A percentile compares a stretch with the other conserved stretches of the same genome.
phyloP scores from a whole-genome alignment of 2,797 vertebrate species.

The Paedocypris micromegethes region DNA sequence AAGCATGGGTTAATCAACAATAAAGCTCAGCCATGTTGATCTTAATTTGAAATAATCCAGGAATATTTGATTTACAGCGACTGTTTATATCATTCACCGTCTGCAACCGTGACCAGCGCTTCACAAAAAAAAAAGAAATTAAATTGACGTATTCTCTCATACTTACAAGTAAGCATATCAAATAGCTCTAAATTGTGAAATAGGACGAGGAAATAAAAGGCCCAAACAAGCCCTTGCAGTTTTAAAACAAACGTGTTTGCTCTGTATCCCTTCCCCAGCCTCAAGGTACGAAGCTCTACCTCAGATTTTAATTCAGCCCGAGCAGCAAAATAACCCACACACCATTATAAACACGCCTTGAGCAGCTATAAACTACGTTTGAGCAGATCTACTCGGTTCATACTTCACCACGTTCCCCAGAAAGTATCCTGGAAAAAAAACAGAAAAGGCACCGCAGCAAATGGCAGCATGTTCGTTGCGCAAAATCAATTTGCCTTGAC shows the following conservation, averaged over 20 bases:
- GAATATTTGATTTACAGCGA: no score
- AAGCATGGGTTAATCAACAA: no score
- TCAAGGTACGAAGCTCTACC: slow-evolving; percentile 37
- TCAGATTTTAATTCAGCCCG: slow-evolving; percentile 48
- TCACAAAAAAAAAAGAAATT: no score
- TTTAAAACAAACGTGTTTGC: slow-evolving; percentile 35
- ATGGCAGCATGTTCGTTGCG: slow-evolving; percentile 39
- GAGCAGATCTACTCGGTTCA: slow-evolving; percentile 38
- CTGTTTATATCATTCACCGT: no score
- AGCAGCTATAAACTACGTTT: no score
- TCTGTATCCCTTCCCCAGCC: slow-evolving; percentile 38
- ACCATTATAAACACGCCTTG: slow-evolving; percentile 42
- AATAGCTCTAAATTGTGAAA: no score
- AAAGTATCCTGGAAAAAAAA: slow-evolving; percentile 27
- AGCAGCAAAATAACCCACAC: slow-evolving; percentile 44
- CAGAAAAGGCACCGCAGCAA: not conserved
- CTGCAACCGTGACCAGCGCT: no score
- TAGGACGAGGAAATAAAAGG: no score
- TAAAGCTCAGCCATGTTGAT: no score
- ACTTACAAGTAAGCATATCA: no score
- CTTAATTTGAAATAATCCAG: no score
- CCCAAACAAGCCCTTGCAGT: not conserved
- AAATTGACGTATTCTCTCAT: no score
- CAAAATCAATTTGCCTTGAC: slow-evolving; percentile 48
- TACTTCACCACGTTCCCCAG: slow-evolving; percentile 35